Base-by-base conservation (phyloP, 2,888 invertebrate species). In the Tetropium fuscum region DNA sequence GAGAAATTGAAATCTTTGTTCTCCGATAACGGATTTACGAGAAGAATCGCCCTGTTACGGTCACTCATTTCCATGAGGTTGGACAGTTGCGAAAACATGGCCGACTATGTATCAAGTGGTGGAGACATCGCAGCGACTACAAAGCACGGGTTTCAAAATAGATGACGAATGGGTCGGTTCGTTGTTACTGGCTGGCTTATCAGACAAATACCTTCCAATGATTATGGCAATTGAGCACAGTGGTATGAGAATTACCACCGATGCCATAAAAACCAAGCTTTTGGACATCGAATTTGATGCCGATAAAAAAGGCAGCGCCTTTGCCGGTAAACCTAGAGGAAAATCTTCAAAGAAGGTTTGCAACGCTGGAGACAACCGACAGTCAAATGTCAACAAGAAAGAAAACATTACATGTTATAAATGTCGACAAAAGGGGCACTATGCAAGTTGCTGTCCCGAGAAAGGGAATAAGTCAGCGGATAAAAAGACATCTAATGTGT, bases 151-250 rank as follows among this genome's bases (percentile, higher is more conserved):
- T n/a, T 75, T 75, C 51, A 55, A 64, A 3, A 68, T 74, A 0
- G 49, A 58, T 34, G 71, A 73, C 22, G 65, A 72, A 56, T 74
- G 74, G 73, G 53, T 70, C 5, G 73, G 72, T 3, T 68, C 71
- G 8, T 57, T 72, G 30, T 55, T 73, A 3, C 63, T 70, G 32
- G 67, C 70, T 18, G 70, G 64, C 49, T 62, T 64, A 59, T 64
- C 63, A 41, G 70, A 41, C 8, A 16, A 11, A 13, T 41, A 66
- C 20, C 32, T 40, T 25, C 65, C 66, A 20, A 62, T 65, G 65
- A 67, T 70, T 16, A 71, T 72, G 64, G 71, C 62, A 10, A 64
- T 70, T n/a, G 68, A 72, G 53, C 61, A 66, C 57, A 60, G 66
- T 1, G 68, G 70, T 7, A 68, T 67, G 6, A 16, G 8, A 8